phyloP scores from a whole-genome alignment of 2,888 invertebrate species.

The Drosophila differens region DNA sequence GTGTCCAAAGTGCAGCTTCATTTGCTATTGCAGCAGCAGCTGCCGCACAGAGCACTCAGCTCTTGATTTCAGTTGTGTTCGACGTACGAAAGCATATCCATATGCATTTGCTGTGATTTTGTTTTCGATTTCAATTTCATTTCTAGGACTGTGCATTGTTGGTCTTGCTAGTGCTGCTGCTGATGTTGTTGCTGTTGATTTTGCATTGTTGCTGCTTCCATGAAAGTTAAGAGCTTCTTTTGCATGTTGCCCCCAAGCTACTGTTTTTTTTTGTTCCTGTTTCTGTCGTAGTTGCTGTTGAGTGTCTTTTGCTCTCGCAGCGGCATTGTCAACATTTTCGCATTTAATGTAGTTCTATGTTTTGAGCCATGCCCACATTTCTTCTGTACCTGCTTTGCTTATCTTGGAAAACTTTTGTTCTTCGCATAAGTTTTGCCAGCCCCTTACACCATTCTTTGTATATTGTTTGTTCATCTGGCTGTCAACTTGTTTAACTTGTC shows the following conservation, averaged over 20 bases:
- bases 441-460: background rate
- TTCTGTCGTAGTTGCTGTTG: constrained; percentile 29
- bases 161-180: constrained; percentile 11
- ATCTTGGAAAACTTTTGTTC: constrained; percentile 62
- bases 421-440: constrained; percentile 45
- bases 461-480: constrained; percentile 39
- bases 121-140: constrained; percentile 81
- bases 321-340: constrained; percentile 57
- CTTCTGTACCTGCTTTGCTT: constrained; percentile 53
- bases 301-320: constrained; percentile 52
- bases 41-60: constrained; percentile 19
- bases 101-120: constrained; percentile 79
- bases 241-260: constrained; percentile 49
- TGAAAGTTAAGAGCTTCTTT: constrained; percentile 56
- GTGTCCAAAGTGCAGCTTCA: constrained; percentile 55
- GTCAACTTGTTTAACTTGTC: constrained; percentile 58
- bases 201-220: constrained; percentile 40
- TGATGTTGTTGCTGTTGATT: background rate
- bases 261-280: constrained; percentile 16
- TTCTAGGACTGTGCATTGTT: constrained; percentile 53
- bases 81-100: constrained; percentile 53
- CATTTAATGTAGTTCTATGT: constrained; percentile 30
- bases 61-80: constrained; percentile 38
- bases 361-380: constrained; percentile 41
- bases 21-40: constrained; percentile 13